phyloP scores from a whole-genome alignment of 2,888 invertebrate genomes.

The Vanessa cardui region DNA sequence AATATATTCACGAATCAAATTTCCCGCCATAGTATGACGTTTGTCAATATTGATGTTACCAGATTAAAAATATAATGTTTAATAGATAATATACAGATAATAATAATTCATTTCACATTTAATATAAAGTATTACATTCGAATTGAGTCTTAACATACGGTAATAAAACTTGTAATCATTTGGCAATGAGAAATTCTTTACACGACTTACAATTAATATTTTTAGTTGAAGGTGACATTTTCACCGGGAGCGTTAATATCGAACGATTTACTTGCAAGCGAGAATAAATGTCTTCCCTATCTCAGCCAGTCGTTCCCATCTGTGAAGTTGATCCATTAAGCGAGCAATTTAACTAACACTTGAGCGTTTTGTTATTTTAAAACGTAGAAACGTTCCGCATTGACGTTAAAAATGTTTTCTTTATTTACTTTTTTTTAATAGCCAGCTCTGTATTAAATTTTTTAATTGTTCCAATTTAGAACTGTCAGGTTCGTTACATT shows the following conservation, averaged over 20 bases:
- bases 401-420: neutral
- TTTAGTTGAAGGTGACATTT: neutral
- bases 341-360: constrained; percentile 13
- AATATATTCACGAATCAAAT: too few species aligned
- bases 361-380: constrained; percentile 10
- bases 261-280: constrained; percentile 4
- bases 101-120: too few species aligned
- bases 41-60: too few species aligned
- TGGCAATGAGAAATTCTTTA: too few species aligned
- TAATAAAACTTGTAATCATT: too few species aligned
- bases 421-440: neutral
- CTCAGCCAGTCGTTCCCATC: neutral
- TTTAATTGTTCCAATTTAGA: constrained; percentile 1
- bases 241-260: neutral
- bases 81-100: too few species aligned
- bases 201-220: too few species aligned
- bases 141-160: too few species aligned
- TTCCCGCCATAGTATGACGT: too few species aligned
- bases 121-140: too few species aligned
- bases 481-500: neutral
- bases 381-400: neutral
- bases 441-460: neutral
- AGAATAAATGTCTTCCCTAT: constrained; percentile 3
- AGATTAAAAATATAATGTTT: too few species aligned
- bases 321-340: constrained; percentile 13